phyloP scores from a whole-genome alignment of 1,140 invertebrate genomes.

The Diachasma alloeum region DNA sequence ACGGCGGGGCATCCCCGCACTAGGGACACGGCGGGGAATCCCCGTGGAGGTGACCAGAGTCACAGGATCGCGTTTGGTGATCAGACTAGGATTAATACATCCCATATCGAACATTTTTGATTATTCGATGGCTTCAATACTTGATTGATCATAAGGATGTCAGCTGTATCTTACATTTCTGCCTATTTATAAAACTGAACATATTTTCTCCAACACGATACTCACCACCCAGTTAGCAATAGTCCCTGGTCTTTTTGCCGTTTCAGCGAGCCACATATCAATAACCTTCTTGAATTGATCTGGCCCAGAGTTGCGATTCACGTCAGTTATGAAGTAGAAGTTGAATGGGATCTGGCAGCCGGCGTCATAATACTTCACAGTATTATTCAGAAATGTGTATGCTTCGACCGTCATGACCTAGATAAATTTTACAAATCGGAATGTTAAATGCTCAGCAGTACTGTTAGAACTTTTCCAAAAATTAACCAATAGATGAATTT shows the following conservation, averaged over 20 bases:
- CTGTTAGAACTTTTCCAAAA: no score
- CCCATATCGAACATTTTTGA: no score
- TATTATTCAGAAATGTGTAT: slow-evolving; percentile 69
- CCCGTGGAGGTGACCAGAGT: no score
- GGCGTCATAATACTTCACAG: slow-evolving; percentile 69
- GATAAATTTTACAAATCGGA: not conserved
- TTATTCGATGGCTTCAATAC: no score
- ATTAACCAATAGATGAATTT: no score
- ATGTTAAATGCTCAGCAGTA: not conserved
- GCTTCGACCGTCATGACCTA: slow-evolving; percentile 80
- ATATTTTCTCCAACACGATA: not conserved
- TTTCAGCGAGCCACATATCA: slow-evolving; percentile 65
- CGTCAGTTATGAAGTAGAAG: slow-evolving; percentile 70
- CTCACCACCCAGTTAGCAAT: slow-evolving; percentile 75
- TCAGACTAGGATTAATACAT: no score
- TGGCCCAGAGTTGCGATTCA: slow-evolving; percentile 57
- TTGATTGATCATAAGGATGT: no score
- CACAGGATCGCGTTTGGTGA: no score
- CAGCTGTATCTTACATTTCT: no score
- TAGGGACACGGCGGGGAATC: no score
- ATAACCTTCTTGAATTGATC: slow-evolving; percentile 64
- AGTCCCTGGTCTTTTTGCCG: slow-evolving; percentile 57
- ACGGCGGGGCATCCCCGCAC: no score
- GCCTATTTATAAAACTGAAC: no score
- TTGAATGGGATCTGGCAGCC: slow-evolving; percentile 77